A percentile compares a stretch with the other conserved stretches of the same genome.
Conservation (phyloP, 2,113 vertebrate genomes). For the Pipa parva region DNA sequence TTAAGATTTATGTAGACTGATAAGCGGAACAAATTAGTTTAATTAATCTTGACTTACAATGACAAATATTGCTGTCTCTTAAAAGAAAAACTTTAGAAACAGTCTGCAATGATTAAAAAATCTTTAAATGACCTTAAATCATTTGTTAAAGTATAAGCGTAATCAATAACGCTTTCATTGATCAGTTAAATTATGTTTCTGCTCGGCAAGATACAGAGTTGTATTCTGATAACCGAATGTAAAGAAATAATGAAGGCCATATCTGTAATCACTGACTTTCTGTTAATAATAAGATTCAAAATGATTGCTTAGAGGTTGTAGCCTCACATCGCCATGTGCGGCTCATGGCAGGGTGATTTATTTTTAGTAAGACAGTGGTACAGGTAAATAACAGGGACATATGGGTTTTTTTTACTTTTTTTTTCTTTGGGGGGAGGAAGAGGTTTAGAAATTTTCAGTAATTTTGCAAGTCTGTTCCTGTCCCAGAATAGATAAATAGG, state of each 20-base stretch:
- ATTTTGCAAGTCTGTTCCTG: no score
- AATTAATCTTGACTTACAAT: constrained; percentile 26
- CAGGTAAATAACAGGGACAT: no score
- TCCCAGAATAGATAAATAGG: no score
- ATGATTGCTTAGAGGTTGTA: no score
- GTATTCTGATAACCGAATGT: not conserved
- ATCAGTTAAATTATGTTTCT: not conserved
- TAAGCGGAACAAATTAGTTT: constrained; percentile 24
- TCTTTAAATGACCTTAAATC: not conserved
- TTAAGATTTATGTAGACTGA: constrained; percentile 30
- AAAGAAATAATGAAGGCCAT: not conserved
- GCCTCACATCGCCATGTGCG: no score
- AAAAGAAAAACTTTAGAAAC: constrained; percentile 7
- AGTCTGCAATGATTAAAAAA: not conserved
- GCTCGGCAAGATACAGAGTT: not conserved
- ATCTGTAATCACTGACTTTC: no score
- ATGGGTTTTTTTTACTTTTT: no score
- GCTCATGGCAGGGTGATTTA: no score
- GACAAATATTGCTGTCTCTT: constrained; percentile 9
- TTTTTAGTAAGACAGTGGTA: no score
- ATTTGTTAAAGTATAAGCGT: not conserved
- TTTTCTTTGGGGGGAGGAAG: no score
- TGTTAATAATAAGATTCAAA: no score
- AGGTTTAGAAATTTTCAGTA: no score
- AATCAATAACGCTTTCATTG: not conserved